phyloP scores from a whole-genome alignment of 2,888 invertebrate species.

The Flexamia atlantica region DNA sequence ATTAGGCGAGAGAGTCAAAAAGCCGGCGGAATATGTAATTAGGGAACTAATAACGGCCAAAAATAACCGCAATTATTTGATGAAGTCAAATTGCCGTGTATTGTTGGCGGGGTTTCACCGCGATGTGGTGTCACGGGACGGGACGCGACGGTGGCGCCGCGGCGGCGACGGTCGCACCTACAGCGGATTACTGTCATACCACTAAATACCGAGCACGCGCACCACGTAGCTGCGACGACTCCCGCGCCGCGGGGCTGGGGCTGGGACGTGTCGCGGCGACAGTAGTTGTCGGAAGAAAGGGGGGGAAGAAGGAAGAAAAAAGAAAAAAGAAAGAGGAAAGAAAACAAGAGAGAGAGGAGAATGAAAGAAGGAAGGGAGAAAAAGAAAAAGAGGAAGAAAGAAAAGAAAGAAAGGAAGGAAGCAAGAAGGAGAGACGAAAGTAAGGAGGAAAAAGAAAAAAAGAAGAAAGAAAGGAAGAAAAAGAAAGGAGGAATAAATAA shows the following conservation, averaged over 20 bases:
- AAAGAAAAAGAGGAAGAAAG: background rate
- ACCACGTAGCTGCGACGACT: too few relatives aligned
- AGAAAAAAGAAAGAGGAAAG: conserved; percentile 24
- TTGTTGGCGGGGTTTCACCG: conserved; percentile 38
- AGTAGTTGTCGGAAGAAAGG: background rate
- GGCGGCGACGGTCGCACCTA: background rate
- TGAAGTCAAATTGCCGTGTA: conserved; percentile 51
- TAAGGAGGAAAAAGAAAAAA: background rate
- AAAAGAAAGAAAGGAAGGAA: conserved; percentile 21
- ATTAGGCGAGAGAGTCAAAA: conserved; percentile 46
- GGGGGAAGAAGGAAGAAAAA: conserved; percentile 4
- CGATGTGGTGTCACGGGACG: conserved; percentile 26
- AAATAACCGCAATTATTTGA: conserved; percentile 58
- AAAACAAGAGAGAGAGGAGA: conserved; percentile 27
- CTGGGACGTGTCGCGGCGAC: too few relatives aligned
- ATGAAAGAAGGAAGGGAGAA: conserved; percentile 3
- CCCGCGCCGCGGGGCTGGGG: too few relatives aligned
- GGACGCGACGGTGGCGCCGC: conserved; percentile 29
- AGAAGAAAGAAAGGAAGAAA: background rate
- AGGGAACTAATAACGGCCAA: conserved; percentile 51
- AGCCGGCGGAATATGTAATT: conserved; percentile 33
- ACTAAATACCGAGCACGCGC: conserved; percentile 8
- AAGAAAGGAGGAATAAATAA: background rate
- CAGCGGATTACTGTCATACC: background rate
- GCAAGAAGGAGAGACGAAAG: conserved; percentile 21